Base-by-base conservation (phyloP, 2,113 vertebrate species). In the Sigmodon hispidus region DNA sequence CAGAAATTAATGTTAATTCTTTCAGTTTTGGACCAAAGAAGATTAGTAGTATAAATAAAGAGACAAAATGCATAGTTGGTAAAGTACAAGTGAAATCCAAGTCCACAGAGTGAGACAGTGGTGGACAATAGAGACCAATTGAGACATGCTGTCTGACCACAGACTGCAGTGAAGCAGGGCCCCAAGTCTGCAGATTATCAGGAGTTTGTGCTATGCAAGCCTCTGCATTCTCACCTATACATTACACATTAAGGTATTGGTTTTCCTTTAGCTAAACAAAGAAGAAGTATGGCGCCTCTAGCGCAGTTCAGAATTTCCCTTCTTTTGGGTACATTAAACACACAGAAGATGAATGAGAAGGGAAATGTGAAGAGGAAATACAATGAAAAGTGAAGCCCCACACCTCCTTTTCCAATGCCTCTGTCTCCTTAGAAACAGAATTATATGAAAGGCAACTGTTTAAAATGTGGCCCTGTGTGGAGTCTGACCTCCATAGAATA, bases 151-250 rank as follows among this genome's bases (percentile, higher is more conserved):
- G 12, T 19, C 2, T 45, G 34, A 59, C 1, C 50, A 6, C 59
- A 57, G 50, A 21, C 4, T 57, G 7, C 0, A 4, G 0, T 13
- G 43, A 89, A 4, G 5, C 6, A 50, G 6, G 36, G 12, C 1
- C 17, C 3, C 17, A 91, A 61, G 9, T 15, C 50, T 17, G 21
- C 73, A 10, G 59, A 67, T 1, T 26, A 17, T 45, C 70, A 26
- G 11, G 11, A 89, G 31, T 94, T 16, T 29, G 16, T 61, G 29
- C 43, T 57, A 63, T 70, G 36, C 15, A 70, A 19, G 2, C 65
- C 1, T 86, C 57, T 26, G 2, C 52, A 67, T 87, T 95, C 29
- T 65, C 5, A 43, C 7, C 7, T 34, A 1, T 3, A 31, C 1
- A 26, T 5, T 59, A 7, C 29, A 29, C 0, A 48, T 21, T 45